These are phyloP conservation scores for Drosophila acutilabella DNA, from an alignment of 2,888 invertebrate genomes.

Conservation along the genomic window DNA sequence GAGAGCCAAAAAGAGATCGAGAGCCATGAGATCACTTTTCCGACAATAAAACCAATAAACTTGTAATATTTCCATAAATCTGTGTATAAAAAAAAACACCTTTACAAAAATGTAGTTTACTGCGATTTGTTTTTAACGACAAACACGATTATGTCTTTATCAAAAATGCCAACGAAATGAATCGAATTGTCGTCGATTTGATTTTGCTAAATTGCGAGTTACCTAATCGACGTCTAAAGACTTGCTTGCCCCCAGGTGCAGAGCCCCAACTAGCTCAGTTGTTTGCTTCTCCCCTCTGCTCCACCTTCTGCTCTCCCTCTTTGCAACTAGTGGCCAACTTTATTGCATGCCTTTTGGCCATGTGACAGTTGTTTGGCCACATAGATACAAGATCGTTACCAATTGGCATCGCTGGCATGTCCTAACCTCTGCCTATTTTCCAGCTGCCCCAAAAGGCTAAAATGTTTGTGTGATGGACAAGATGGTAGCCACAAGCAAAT, in stretches of 20 bases:
- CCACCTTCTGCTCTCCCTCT: background rate
- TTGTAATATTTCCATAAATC: conserved; percentile 2
- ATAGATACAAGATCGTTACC: conserved; percentile 49
- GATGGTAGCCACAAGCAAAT: conserved; percentile 31
- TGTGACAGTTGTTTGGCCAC: conserved; percentile 46
- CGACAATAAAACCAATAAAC: conserved; percentile 5
- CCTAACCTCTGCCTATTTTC: conserved; percentile 44
- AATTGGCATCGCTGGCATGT: conserved; percentile 15
- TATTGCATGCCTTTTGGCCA: conserved; percentile 37
- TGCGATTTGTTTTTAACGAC: conserved; percentile 11
- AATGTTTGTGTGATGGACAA: conserved; percentile 41
- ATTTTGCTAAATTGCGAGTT: conserved; percentile 74
- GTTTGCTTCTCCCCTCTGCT: background rate
- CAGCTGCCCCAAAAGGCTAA: conserved; percentile 51
- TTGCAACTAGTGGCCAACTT: conserved; percentile 33
- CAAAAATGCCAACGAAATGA: conserved; percentile 25
- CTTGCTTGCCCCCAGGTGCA: conserved; percentile 46
- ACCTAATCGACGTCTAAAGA: conserved; percentile 66
- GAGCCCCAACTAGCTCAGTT: conserved; percentile 39
- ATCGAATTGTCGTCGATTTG: conserved; percentile 72
- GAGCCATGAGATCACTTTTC: conserved; percentile 44
- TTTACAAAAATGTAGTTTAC: conserved; percentile 16
- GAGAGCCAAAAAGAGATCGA: background rate
- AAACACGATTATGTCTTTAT: conserved; percentile 39
- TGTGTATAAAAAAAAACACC: background rate